phyloP scores from a whole-genome alignment of 2,113 vertebrate species.

The Aythya baeri region DNA sequence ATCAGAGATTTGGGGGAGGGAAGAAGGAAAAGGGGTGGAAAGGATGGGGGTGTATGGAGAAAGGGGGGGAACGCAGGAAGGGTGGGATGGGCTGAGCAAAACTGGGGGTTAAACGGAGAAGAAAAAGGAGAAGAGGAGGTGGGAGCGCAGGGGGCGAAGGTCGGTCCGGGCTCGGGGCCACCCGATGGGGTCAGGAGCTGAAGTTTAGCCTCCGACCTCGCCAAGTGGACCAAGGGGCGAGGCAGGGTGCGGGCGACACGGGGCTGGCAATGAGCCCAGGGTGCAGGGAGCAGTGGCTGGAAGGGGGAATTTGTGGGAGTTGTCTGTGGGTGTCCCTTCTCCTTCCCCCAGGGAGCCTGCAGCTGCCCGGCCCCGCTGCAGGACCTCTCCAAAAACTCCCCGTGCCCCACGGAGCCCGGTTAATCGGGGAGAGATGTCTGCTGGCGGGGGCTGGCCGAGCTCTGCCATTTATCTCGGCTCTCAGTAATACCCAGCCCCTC shows the following conservation, averaged over 20 bases:
- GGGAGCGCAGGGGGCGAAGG: background rate
- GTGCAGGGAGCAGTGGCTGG: rapidly evolving
- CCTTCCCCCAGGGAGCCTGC: background rate
- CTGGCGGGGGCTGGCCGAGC: background rate
- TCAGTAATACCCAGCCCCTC: background rate
- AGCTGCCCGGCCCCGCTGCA: background rate
- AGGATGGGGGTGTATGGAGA: background rate
- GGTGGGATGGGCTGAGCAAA: too few relatives aligned
- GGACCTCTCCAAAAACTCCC: background rate
- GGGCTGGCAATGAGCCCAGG: background rate
- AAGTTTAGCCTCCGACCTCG: constrained; percentile 59
- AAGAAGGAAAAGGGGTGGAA: background rate
- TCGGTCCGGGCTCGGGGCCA: rapidly evolving
- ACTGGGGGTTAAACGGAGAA: background rate
- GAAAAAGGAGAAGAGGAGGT: background rate
- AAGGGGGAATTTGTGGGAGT: too few relatives aligned
- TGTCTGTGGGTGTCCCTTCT: background rate
- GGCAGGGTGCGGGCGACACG: background rate
- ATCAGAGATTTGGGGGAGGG: background rate
- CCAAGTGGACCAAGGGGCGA: constrained; percentile 14
- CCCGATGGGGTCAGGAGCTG: background rate
- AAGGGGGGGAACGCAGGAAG: too few relatives aligned
- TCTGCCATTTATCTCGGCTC: background rate
- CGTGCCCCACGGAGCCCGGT: background rate
- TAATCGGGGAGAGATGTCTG: background rate